Percentiles rank a stretch among this genome's conserved stretches.
phyloP scores from a whole-genome alignment of 2,113 vertebrate genomes.

The Eulemur macaco region DNA sequence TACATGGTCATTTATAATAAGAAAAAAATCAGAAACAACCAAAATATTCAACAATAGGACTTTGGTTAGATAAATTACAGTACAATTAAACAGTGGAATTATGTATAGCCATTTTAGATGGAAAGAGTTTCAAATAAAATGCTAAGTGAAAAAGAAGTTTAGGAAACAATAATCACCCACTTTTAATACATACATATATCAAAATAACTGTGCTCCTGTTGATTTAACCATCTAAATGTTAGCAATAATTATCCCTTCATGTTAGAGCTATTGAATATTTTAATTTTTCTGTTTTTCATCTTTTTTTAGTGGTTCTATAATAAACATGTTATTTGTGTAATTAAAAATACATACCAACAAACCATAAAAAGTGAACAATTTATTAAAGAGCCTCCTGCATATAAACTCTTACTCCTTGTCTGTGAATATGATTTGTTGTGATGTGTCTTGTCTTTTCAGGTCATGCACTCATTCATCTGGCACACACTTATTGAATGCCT shows the following conservation, averaged over 20 bases:
- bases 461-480: background rate
- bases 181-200: background rate
- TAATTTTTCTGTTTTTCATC: background rate
- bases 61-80: background rate
- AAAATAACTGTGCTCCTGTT: background rate
- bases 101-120: background rate
- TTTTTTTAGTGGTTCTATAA: conserved; percentile 2
- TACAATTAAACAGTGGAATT: background rate
- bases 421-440: background rate
- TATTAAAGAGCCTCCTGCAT: background rate
- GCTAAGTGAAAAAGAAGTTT: background rate
- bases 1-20: background rate
- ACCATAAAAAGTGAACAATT: background rate
- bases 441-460: background rate
- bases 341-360: background rate
- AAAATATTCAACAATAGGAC: background rate
- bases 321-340: background rate
- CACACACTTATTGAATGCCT: background rate
- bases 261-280: background rate
- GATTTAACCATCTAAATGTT: background rate
- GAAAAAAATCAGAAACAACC: background rate
- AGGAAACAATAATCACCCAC: background rate
- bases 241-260: background rate
- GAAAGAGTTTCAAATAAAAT: conserved; percentile 40
- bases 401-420: background rate